phyloP scores from a whole-genome alignment of 2,888 invertebrate genomes.

The Archips crataeganus region DNA sequence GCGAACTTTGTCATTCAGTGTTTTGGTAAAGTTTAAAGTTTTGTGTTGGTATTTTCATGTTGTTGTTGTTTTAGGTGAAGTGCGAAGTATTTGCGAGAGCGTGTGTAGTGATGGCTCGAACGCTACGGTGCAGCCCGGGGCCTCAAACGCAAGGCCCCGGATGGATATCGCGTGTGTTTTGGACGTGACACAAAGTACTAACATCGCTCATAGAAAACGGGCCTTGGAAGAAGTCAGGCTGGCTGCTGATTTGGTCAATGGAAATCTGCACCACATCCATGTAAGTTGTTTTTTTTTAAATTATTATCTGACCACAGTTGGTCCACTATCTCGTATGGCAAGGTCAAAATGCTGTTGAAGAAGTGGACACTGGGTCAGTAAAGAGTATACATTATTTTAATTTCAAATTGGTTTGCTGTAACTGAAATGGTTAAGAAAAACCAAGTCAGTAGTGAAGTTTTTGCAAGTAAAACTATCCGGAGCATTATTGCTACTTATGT shows the following conservation, averaged over 20 bases:
- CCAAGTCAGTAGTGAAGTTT: too few relatives aligned
- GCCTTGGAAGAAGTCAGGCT: constrained; percentile 94
- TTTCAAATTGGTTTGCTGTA: too few relatives aligned
- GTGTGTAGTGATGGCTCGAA: constrained; percentile 84
- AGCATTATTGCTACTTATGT: too few relatives aligned
- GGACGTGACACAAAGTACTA: constrained; percentile 90
- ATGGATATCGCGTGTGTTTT: constrained; percentile 97
- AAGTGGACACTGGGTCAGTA: too few relatives aligned
- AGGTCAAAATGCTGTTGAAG: too few relatives aligned
- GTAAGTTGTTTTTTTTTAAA: constrained; percentile 74
- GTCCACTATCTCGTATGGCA: too few relatives aligned
- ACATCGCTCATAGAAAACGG: constrained; percentile 90
- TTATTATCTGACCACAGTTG: too few relatives aligned
- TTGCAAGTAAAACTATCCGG: too few relatives aligned
- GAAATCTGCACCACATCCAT: constrained; percentile 93
- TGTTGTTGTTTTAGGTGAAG: constrained; percentile 70
- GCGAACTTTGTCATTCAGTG: constrained; percentile 59
- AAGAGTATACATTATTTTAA: too few relatives aligned
- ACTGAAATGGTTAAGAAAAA: too few relatives aligned
- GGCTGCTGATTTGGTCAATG: constrained; percentile 92
- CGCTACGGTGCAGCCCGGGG: constrained; percentile 77
- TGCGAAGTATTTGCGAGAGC: constrained; percentile 83
- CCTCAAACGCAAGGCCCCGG: constrained; percentile 83
- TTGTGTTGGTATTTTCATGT: constrained; percentile 50
- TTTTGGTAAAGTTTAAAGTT: constrained; percentile 54